These are phyloP conservation scores for Sussaba pulchella DNA, from an alignment of 2,888 invertebrate species.

Conservation along the genomic window DNA sequence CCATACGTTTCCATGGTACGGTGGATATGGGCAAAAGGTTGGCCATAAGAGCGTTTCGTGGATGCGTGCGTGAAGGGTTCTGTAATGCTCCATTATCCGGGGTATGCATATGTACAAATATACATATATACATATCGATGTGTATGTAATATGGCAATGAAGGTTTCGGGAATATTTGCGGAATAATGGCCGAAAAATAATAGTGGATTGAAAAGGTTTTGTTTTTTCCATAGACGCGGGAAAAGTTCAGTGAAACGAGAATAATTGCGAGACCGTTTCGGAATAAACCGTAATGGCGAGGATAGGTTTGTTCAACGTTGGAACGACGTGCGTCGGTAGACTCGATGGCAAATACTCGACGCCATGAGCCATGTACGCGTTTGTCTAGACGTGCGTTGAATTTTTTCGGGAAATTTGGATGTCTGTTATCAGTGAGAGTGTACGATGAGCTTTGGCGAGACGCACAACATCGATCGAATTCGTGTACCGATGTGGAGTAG, in stretches of 20 bases:
- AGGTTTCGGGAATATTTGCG: conserved; percentile 33
- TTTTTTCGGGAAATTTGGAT: conserved; percentile 19
- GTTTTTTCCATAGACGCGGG: conserved; percentile 1
- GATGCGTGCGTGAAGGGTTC: conserved; percentile 35
- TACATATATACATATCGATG: too few species aligned
- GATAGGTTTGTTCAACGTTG: not conserved
- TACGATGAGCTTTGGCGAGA: too few species aligned
- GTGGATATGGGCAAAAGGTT: conserved; percentile 10
- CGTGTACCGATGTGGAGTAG: not conserved
- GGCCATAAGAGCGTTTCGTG: conserved; percentile 21
- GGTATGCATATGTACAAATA: conserved; percentile 18
- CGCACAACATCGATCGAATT: not conserved
- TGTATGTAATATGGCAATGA: conserved; percentile 6
- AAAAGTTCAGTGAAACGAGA: conserved; percentile 52
- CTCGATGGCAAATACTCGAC: conserved; percentile 18
- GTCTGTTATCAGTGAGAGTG: conserved; percentile 1
- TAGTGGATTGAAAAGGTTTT: conserved; percentile 3
- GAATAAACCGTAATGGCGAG: conserved; percentile 14
- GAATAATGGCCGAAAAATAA: conserved; percentile 60
- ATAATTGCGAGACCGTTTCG: conserved; percentile 41
- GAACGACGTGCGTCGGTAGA: conserved; percentile 8
- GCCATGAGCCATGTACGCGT: not conserved
- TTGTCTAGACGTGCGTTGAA: conserved; percentile 38
- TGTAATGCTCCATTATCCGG: conserved; percentile 29
- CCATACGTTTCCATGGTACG: conserved; percentile 44